Conservation (phyloP, 2,797 vertebrate genomes). For the Falco rusticolus region DNA sequence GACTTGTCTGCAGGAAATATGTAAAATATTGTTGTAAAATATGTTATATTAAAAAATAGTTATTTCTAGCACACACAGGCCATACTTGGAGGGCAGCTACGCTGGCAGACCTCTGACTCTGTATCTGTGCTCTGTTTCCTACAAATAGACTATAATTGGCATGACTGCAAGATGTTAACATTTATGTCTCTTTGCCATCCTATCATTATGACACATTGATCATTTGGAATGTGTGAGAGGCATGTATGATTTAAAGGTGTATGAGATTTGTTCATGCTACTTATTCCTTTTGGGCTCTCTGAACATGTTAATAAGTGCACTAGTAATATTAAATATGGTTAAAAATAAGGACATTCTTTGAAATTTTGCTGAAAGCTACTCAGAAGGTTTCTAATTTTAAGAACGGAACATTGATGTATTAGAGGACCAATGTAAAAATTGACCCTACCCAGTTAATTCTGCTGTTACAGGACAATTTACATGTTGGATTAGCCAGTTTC, state of each 20-base stretch:
- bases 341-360: not conserved
- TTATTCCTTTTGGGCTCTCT: not conserved
- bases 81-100: not conserved
- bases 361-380: not conserved
- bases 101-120: not conserved
- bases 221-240: too few species aligned
- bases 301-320: not conserved
- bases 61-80: not conserved
- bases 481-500: not conserved
- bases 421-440: not conserved
- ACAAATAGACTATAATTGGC: not conserved
- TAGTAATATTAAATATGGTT: not conserved
- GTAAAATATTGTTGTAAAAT: too few species aligned
- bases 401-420: not conserved
- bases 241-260: not conserved
- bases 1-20: conserved; percentile 80
- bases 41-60: not conserved
- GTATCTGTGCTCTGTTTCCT: not conserved
- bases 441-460: not conserved
- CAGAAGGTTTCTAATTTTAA: not conserved
- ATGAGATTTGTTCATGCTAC: not conserved
- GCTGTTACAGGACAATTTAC: not conserved
- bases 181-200: not conserved
- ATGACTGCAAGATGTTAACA: not conserved
- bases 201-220: not conserved